Evolutionary conservation across 2,888 invertebrate species (phyloP), one percentile per base, ranked within the genome.

Genomic region (Slavum lentiscoides): DNA sequence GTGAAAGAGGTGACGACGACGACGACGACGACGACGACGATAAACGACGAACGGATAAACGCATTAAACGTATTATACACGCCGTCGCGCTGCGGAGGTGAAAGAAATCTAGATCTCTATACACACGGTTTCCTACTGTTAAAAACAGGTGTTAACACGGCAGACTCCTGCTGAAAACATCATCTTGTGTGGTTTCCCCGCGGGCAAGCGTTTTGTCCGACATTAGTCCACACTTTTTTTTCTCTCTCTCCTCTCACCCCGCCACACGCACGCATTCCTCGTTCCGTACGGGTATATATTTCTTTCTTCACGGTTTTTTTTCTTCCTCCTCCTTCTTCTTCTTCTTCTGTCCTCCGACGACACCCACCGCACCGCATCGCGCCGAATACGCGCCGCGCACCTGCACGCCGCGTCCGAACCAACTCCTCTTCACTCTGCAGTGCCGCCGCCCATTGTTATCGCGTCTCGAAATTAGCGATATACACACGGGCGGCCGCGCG

Each of bases 161-260:
- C 30, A 59, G 59, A 80, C 70, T 62, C 69, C 61, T 39, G 55
- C 62, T 53, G 53, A 9, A 58, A 70, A 80, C 69, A 64, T 80
- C 80, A 72, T 80, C 80, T 80, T 80, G 80, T 80, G 80, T 80
- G 80, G 80, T 80, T 80, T 72, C 55, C 62, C 69, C 69, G 53
- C 69, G 39, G 69, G 69, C 61, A 21, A 43, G 55, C 58, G 69
- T 77, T 70, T 80, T 64, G 80, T 80, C 55, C 70, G 39, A 72
- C 70, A 72, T 70, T 72, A 72, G 64, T 80, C 55, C 70, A 77
- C 70, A 64, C 64, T 72, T 70, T 80, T 70, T 68, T 61, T 68
- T 21, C 19, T 43, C 68, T 21, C 11, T 1, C 23, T 43, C 39
- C 37, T 19, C 30, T 6, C 72, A 2, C 43, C 13, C 15, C 15